Evolutionary conservation across 2,113 vertebrate species (phyloP).

Genomic region (Pagrus major): DNA sequence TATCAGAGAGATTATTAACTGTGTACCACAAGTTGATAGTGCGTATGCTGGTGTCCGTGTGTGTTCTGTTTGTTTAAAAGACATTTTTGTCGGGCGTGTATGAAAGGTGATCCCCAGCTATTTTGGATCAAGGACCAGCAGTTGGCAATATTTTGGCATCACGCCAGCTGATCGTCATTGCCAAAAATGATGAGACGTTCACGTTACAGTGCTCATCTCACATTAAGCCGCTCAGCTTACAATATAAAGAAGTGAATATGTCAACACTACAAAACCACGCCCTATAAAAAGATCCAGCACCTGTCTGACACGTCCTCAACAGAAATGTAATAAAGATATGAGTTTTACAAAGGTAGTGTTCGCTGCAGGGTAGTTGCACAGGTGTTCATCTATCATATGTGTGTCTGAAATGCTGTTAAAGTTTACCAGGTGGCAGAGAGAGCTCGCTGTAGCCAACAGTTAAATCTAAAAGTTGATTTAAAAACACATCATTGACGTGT

Average conservation of each 20-base stretch:
- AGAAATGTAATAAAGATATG: constrained; percentile 8
- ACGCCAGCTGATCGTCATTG: not conserved
- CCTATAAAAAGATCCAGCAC: not conserved
- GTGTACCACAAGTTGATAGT: constrained; percentile 6
- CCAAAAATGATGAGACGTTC: not conserved
- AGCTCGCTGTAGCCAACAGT: not conserved
- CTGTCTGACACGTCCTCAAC: not conserved
- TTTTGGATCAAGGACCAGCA: not conserved
- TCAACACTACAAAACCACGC: constrained; percentile 12
- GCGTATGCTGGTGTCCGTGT: not conserved
- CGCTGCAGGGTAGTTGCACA: constrained; percentile 14
- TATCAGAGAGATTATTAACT: constrained; percentile 45
- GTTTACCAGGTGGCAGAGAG: constrained; percentile 13
- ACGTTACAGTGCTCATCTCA: constrained; percentile 2
- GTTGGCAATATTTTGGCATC: not conserved
- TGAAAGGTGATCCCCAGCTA: constrained; percentile 2
- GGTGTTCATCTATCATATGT: constrained; percentile 7
- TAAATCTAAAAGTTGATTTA: constrained; percentile 1
- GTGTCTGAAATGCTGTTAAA: constrained; percentile 9
- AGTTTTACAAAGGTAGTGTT: not conserved
- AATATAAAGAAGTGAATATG: constrained; percentile 7
- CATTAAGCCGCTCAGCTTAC: constrained; percentile 21
- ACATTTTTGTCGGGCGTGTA: constrained; percentile 2
- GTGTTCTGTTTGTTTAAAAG: not conserved
- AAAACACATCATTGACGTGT: not conserved